Base-by-base conservation (phyloP, 2,888 invertebrate species). In the Leucozona laternaria region DNA sequence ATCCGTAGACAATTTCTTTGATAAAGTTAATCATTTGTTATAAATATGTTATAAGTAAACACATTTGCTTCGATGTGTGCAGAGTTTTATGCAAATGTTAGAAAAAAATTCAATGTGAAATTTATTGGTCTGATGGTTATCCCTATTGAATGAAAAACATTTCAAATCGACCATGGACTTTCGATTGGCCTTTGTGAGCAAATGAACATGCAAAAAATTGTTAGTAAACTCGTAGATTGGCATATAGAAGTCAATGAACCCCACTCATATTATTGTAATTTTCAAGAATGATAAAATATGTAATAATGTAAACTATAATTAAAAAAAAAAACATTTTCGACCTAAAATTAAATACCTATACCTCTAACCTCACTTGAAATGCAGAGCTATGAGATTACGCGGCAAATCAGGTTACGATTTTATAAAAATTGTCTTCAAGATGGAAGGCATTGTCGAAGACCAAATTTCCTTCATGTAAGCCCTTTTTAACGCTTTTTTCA, bases 1-100 rank as follows among this genome's bases (percentile, higher is more conserved):
- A 25, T 10, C 2, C 28, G 17, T 45, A 64, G 45, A 25, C 64
- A 48, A 48, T 48, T 66, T 66, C 28, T 25, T 31, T 48, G 66
- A 66, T 66, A 48, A 66, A 66, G 0, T 31, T 66, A 15, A 34
- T 34, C 66, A 48, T 20, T 64, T 64, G 17, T 48, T 48, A 7
- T 6, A 28, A 5, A 28, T 31, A 8, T 25, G 0, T 28, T 13
- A 8, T 10, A 17, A 17, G 17, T 31, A 17, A 17, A 55, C n/a
- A 55, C 0, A 31, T 13, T 11, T 57, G 0, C 11, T 17, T 31
- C 5, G 11, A n/a, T 17, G 31, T 57, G 31, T 57, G 31, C 5
- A 31, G 17, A 57, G 17, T 57, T 28, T 10, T 28, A 62, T 62
- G 43, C 43, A 43, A 62, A 62, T 62, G 43, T 43, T 62, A 62